Evolutionary conservation across 2,113 vertebrate genomes (phyloP).

Genomic region (Gnathonemus longibarbis): DNA sequence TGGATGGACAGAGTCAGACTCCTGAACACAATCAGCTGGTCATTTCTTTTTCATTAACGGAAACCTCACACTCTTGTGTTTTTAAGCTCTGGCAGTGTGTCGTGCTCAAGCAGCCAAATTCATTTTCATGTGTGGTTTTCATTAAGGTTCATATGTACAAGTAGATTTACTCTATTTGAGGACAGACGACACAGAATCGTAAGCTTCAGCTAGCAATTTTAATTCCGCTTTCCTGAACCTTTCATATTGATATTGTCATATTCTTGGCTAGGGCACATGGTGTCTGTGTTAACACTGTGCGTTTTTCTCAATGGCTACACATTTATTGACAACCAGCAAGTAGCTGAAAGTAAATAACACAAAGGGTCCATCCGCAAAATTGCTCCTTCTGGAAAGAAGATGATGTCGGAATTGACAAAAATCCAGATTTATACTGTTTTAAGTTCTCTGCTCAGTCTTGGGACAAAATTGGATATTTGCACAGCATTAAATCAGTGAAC

Average conservation of each 20-base stretch:
- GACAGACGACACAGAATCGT: not conserved
- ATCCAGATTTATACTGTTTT: not conserved
- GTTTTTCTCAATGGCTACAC: not conserved
- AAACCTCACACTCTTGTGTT: not conserved
- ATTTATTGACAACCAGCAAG: not conserved
- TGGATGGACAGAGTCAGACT: not conserved
- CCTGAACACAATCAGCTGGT: not conserved
- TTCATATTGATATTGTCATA: not conserved
- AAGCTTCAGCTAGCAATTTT: not conserved
- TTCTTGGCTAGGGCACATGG: not conserved
- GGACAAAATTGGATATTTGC: not conserved
- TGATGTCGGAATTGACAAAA: not conserved
- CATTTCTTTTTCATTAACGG: not conserved
- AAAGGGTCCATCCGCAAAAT: not conserved
- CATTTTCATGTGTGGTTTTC: not conserved
- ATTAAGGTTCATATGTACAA: not conserved
- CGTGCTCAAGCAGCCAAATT: not conserved
- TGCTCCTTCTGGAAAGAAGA: not conserved
- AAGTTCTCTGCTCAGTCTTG: not conserved
- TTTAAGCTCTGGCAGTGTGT: not conserved
- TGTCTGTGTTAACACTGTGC: not conserved
- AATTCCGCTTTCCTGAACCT: not conserved
- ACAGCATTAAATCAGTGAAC: not conserved
- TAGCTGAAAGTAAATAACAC: not conserved
- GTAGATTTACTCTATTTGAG: not conserved